These are phyloP conservation scores for Metaphire vulgaris DNA, from an alignment of 1,140 invertebrate genomes.

Conservation along the genomic window DNA sequence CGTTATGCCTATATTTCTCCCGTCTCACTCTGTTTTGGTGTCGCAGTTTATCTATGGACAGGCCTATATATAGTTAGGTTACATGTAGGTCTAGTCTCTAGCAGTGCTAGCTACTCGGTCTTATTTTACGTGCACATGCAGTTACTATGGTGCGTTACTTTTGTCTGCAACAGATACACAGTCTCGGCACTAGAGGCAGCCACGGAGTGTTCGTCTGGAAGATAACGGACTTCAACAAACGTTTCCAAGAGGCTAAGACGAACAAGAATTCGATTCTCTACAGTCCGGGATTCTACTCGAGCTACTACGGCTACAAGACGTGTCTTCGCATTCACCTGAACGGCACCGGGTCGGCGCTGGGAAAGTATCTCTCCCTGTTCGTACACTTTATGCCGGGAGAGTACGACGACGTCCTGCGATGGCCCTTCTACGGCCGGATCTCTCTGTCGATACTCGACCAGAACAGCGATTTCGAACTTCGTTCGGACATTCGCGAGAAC, in stretches of 20 bases:
- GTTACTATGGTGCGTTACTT: too few species aligned
- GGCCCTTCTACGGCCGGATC: conserved; percentile 14
- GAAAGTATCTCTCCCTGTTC: conserved; percentile 8
- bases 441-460: conserved; percentile 11
- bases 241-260: background rate
- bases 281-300: conserved; percentile 12
- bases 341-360: background rate
- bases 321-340: background rate
- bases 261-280: background rate
- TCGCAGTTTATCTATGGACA: too few species aligned
- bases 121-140: too few species aligned
- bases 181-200: background rate
- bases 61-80: too few species aligned
- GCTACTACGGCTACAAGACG: conserved; percentile 14
- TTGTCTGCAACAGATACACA: background rate
- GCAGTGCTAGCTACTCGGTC: too few species aligned
- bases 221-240: conserved; percentile 1
- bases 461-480: background rate
- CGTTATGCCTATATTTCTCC: too few species aligned
- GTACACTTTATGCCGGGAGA: background rate
- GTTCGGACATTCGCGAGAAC: background rate
- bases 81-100: too few species aligned
- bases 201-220: conserved; percentile 13
- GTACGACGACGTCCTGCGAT: background rate
- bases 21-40: too few species aligned